Evolutionary conservation across 2,797 vertebrate species (phyloP).

Genomic region (Bradypus variegatus): DNA sequence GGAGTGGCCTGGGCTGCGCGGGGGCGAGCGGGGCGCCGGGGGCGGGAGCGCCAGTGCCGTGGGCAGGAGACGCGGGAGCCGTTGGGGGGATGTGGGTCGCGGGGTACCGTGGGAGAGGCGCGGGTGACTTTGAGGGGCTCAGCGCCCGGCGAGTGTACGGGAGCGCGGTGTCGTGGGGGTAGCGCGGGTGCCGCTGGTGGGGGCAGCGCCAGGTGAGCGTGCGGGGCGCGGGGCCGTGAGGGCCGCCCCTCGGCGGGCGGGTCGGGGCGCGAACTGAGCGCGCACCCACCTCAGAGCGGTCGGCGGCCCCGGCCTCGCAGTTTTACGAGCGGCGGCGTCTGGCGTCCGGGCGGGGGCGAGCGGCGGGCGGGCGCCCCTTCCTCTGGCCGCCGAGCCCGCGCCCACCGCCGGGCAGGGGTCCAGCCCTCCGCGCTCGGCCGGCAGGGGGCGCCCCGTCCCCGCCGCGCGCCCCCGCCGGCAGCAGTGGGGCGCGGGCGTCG

Average conservation of each 20-base stretch:
- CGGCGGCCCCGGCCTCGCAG: not conserved
- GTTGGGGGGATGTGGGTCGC: not conserved
- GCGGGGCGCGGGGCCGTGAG: not conserved
- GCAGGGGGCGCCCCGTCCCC: conserved; percentile 40
- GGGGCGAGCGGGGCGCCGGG: not conserved
- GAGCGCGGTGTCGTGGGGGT: no score
- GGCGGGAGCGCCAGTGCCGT: not conserved
- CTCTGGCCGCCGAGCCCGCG: not conserved
- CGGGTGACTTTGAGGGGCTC: not conserved
- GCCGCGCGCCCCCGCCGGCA: not conserved
- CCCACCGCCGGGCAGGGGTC: not conserved
- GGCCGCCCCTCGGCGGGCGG: conserved; percentile 21
- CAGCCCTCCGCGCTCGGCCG: not conserved
- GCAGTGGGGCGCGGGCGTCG: no score
- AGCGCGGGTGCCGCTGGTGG: not conserved
- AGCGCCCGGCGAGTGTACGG: not conserved
- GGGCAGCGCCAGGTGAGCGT: not conserved
- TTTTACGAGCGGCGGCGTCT: not conserved
- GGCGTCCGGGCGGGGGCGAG: not conserved
- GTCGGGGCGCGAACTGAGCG: not conserved
- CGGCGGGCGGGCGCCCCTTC: conserved; percentile 17
- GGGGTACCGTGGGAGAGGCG: not conserved
- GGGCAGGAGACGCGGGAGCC: not conserved
- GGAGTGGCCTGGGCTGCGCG: not conserved
- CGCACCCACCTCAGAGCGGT: conserved; percentile 47